Base-by-base conservation (phyloP, 2,888 invertebrate genomes). In the Dryocosmus kuriphilus region DNA sequence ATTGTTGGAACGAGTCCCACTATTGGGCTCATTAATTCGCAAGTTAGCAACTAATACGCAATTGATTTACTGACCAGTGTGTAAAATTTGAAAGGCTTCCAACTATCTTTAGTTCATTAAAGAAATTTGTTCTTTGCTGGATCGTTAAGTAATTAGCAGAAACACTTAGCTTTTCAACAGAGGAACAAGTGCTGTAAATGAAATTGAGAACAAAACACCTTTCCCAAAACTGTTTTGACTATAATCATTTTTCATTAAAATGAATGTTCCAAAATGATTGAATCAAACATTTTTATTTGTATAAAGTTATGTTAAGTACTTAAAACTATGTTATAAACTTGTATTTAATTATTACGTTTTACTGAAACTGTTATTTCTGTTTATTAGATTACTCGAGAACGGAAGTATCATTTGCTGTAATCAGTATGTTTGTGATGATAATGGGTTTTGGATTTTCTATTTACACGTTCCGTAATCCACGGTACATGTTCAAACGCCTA, bases 401-500 rank as follows among this genome's bases (percentile, higher is more conserved):
- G 7, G 96, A 96, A 92, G 95, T 96, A 46, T 96, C 96, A 0
- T 97, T 97, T 89, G 96, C 96, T 63, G 94, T 97, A 84, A 97
- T 97, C 87, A 96, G 96, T 80, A 90, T 97, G 77, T 94, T 96
- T 83, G 94, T 97, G 61, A 97, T 97, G 95, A 91, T 95, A 62
- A 94, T 97, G 94, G 96, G 96, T 0, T 95, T 96, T 75, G 94
- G 95, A 2, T 97, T 97, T 91, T 96, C 97, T 8, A 93, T 95
- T 82, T 97, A 97, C 90, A 97, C 97, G 22, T 96, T 97, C 90
- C 93, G 94, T 83, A 96, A 97, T 89, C 96, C 97, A 4, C 94
- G 97, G 6, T 97, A 97, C 90, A 97, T 96, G 95, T 97, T 97
- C 92, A 97, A 97, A 90, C 93, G 97, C 55, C 93, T 97, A 32